Evolutionary conservation across 2,888 invertebrate genomes (phyloP).

Genomic region (Alviniconcha strummeri): DNA sequence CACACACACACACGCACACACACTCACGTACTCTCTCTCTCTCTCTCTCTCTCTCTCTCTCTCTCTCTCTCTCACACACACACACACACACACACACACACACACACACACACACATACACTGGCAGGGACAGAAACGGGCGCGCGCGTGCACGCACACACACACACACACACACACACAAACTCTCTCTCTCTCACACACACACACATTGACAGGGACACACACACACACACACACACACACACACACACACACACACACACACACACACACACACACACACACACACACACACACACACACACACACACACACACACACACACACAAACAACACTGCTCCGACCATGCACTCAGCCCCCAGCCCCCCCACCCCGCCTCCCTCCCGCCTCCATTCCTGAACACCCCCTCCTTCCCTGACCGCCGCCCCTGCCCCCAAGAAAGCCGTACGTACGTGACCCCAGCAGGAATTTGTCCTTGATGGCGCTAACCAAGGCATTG

Average conservation of each 20-base stretch:
- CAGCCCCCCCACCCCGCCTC: too few species aligned
- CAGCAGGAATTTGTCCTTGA: neutral
- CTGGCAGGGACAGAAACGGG: neutral
- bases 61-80: neutral
- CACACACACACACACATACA: neutral
- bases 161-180: neutral
- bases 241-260: too few species aligned
- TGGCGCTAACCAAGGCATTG: neutral
- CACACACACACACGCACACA: neutral
- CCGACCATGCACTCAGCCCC: neutral
- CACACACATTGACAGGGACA: neutral
- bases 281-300: slow-evolving; percentile 1
- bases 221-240: neutral
- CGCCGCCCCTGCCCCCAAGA: too few species aligned
- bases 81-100: neutral
- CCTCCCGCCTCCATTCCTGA: too few species aligned
- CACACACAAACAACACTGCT: neutral
- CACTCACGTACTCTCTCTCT: too few species aligned
- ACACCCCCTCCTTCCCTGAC: too few species aligned
- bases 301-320: neutral
- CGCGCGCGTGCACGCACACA: too few species aligned
- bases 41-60: neutral
- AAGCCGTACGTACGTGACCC: neutral
- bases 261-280: neutral
- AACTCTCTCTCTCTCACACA: too few species aligned